phyloP scores from a whole-genome alignment of 2,797 vertebrate species.

The Sphaeramia orbicularis region DNA sequence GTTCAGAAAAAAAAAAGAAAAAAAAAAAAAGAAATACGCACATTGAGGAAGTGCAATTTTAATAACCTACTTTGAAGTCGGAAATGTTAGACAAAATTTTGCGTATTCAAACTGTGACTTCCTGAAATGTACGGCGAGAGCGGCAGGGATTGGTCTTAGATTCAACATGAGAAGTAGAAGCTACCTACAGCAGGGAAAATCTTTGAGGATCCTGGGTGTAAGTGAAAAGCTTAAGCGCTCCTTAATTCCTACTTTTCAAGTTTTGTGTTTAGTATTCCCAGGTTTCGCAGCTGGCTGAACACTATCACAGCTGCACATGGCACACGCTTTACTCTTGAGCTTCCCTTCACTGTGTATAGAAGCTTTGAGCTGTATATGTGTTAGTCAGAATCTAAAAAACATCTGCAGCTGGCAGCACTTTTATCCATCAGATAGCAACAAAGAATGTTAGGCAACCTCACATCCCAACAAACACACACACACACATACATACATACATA shows the following conservation, averaged over 20 bases:
- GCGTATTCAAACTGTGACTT: constrained; percentile 48
- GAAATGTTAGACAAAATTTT: constrained; percentile 66
- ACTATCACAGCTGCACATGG: constrained; percentile 12
- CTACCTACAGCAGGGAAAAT: constrained; percentile 23
- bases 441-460: constrained; percentile 31
- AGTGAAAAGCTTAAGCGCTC: constrained; percentile 27
- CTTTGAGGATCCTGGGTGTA: constrained; percentile 30
- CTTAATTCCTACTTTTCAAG: constrained; percentile 34
- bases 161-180: constrained; percentile 25
- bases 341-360: constrained; percentile 13
- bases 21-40: constrained; percentile 38
- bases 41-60: constrained; percentile 31
- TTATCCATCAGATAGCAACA: constrained; percentile 17
- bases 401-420: constrained; percentile 40
- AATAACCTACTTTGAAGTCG: constrained; percentile 65
- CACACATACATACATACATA: no score
- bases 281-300: constrained; percentile 30
- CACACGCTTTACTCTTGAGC: constrained; percentile 28
- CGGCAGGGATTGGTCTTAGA: constrained; percentile 40
- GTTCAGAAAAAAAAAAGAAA: constrained; percentile 39
- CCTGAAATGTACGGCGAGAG: constrained; percentile 45
- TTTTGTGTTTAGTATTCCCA: constrained; percentile 19
- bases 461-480: constrained; percentile 28
- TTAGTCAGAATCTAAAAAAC: constrained; percentile 37
- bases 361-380: constrained; percentile 21